Evolutionary conservation across 2,113 vertebrate genomes (phyloP), one percentile per base, ranked within the genome.

Genomic region (Hirundichthys speculiger): DNA sequence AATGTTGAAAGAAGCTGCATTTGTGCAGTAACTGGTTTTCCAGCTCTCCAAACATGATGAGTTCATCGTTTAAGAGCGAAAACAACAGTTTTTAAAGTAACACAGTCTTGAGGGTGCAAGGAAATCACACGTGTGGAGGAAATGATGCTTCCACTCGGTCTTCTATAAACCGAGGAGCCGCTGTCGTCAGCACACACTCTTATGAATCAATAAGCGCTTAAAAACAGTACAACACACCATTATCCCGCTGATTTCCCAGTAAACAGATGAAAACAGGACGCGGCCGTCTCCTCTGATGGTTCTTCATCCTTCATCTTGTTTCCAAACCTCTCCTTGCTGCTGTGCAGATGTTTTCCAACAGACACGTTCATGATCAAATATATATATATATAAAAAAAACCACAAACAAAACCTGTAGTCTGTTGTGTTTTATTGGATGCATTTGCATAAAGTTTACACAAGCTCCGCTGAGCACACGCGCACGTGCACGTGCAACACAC

Each of bases 191-290:
- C 50, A 22, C 50, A 10, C 30, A 10, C 30, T 34, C 6, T 34
- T 16, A 14, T 42, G 16, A 14, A 39, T 22, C 48, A 10, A 22
- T 47, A 25, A 55, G 41, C 24, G 55, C 59, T 45, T 20, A 24
- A 39, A 34, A 19, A 77, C 49, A 38, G 62, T 62, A 68, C 18
- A 73, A 73, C 58, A 76, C 77, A 63, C 69, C 79, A 82, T 85
- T 73, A 77, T 65, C 79, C 52, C 0, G 0, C 75, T 75, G 80
- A 85, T 83, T 81, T 79, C 55, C 81, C 76, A 10, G 75, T 62
- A 69, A 79, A 82, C 55, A 70, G 66, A 89, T 83, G 71, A 75
- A 71, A 85, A 73, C 47, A 16, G 34, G 75, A 70, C 10, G 13
- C 55, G 58, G 54, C 71, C 19, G 19, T 58, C 64, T 68, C 79